Conservation (phyloP, 2,888 invertebrate genomes). For the Agelastica alni region DNA sequence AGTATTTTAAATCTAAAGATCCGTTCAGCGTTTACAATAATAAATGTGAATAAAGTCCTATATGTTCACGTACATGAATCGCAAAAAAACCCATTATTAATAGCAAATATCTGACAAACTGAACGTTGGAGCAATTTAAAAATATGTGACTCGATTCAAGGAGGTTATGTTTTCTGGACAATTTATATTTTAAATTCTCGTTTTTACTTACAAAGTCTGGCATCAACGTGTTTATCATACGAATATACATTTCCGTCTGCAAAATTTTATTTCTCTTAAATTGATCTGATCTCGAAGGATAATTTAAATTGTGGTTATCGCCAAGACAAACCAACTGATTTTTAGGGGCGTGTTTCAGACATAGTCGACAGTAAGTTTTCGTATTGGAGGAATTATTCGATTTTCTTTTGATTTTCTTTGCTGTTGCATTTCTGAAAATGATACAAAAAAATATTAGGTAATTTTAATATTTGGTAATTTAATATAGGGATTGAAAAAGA, state of each 20-base stretch:
- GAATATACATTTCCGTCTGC: conserved; percentile 2
- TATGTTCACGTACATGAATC: no score
- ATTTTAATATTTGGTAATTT: neutral
- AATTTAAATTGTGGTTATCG: conserved; percentile 4
- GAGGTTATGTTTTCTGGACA: no score
- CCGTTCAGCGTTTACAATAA: no score
- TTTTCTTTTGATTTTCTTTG: neutral
- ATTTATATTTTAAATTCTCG: no score
- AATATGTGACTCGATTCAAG: neutral
- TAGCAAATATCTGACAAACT: no score
- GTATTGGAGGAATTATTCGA: neutral
- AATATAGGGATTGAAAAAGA: neutral
- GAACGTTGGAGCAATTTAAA: no score
- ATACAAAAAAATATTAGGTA: neutral
- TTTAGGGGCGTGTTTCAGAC: conserved; percentile 3
- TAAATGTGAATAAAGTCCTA: no score
- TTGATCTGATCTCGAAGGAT: neutral
- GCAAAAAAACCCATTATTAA: no score
- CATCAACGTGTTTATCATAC: conserved; percentile 14
- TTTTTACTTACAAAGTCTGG: conserved; percentile 19
- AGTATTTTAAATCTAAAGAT: no score
- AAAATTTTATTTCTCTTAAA: conserved; percentile 11
- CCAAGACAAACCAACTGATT: conserved; percentile 8
- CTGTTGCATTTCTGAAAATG: neutral
- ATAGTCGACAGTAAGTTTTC: conserved; percentile 14